Evolutionary conservation across 1,140 invertebrate genomes (phyloP).

Genomic region (Manduca sexta): DNA sequence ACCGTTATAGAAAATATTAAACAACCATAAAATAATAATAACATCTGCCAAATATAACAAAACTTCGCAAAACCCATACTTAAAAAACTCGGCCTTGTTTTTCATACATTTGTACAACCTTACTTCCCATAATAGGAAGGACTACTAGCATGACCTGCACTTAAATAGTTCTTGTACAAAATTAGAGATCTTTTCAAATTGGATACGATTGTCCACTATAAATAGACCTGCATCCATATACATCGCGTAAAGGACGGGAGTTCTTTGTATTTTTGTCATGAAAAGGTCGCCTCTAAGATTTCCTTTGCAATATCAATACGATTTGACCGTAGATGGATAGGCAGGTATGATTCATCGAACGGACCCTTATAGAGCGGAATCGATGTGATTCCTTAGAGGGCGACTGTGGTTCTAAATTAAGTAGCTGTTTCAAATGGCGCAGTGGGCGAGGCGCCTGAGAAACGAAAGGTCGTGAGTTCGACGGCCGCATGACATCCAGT

Average conservation of each 20-base stretch:
- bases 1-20: too few species aligned
- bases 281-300: constrained; percentile 3
- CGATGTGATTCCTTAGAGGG: too few species aligned
- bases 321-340: constrained; percentile 17
- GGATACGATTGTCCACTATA: not conserved
- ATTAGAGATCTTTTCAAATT: constrained; percentile 10
- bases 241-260: not conserved
- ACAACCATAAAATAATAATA: too few species aligned
- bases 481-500: too few species aligned
- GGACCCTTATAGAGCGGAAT: not conserved
- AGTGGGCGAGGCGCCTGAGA: too few species aligned
- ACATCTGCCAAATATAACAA: too few species aligned
- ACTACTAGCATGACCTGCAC: constrained; percentile 3
- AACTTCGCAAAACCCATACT: not conserved
- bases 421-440: not conserved
- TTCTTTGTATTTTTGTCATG: not conserved
- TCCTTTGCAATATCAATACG: constrained; percentile 7
- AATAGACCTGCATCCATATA: constrained; percentile 5
- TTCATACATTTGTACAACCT: not conserved
- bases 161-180: constrained; percentile 7
- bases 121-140: constrained; percentile 17
- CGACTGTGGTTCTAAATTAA: not conserved
- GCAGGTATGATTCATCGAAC: constrained; percentile 13
- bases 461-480: too few species aligned
- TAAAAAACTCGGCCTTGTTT: constrained; percentile 5